These are phyloP conservation scores for Lateolabrax maculatus DNA, from an alignment of 2,797 vertebrate species.

Conservation along the genomic window DNA sequence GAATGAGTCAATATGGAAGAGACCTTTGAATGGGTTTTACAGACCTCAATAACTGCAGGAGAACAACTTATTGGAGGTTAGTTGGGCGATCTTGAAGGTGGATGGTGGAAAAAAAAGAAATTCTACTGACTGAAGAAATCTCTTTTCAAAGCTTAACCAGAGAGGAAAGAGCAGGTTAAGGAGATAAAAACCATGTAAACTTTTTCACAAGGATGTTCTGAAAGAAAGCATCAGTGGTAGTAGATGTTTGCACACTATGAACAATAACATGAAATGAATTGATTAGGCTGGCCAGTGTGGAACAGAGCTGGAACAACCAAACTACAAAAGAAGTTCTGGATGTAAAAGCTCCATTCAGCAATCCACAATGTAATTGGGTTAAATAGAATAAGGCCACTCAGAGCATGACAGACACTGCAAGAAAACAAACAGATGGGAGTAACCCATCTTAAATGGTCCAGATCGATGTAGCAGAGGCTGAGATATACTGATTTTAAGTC, in stretches of 20 bases:
- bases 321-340: conserved; percentile 36
- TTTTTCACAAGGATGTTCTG: neutral
- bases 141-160: conserved; percentile 36
- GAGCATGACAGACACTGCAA: conserved; percentile 17
- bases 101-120: conserved; percentile 49
- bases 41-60: conserved; percentile 55
- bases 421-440: conserved; percentile 17
- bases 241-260: neutral
- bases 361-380: conserved; percentile 36
- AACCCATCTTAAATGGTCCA: neutral
- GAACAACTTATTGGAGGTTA: conserved; percentile 62
- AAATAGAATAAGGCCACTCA: conserved; percentile 48
- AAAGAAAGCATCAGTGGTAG: conserved; percentile 1
- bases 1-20: conserved; percentile 64
- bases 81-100: conserved; percentile 39
- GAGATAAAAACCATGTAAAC: neutral
- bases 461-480: neutral
- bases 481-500: neutral
- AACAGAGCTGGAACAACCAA: conserved; percentile 32
- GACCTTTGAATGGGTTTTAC: conserved; percentile 64
- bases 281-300: conserved; percentile 4
- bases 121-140: conserved; percentile 37
- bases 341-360: conserved; percentile 33
- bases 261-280: conserved; percentile 14
- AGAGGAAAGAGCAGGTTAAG: conserved; percentile 31